These are phyloP conservation scores for Bombus pascuorum DNA, from an alignment of 1,140 invertebrate genomes.

Conservation along the genomic window DNA sequence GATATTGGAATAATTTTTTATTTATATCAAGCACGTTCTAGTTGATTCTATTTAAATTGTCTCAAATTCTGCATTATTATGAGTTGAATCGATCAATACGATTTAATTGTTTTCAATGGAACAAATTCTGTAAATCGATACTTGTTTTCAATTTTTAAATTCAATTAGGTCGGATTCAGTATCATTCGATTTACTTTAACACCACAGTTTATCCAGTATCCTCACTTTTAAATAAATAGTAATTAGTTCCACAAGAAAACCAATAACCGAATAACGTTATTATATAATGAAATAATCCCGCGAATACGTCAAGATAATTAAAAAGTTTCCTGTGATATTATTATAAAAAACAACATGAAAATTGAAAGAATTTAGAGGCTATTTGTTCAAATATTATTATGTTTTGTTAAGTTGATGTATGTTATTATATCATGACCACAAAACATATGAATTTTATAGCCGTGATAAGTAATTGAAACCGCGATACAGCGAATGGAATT, in stretches of 20 bases:
- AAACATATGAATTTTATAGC: background rate
- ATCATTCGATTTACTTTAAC: background rate
- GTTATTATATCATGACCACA: background rate
- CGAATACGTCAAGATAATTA: background rate
- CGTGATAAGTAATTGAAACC: background rate
- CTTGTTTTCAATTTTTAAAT: background rate
- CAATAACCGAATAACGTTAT: background rate
- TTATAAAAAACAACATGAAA: background rate
- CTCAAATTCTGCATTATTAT: background rate
- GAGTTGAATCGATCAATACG: too few relatives aligned
- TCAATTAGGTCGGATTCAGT: background rate
- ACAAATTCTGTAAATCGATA: background rate
- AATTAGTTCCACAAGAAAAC: background rate
- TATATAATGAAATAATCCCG: background rate
- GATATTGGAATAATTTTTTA: background rate
- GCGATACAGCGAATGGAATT: conserved; percentile 3
- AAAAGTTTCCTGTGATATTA: too few relatives aligned
- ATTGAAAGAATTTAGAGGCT: background rate
- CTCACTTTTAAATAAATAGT: background rate
- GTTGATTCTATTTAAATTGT: background rate
- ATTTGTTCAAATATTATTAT: background rate
- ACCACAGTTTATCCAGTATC: too few relatives aligned
- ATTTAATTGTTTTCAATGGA: background rate
- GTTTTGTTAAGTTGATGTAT: background rate
- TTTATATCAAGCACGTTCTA: background rate